Base-by-base conservation (phyloP, 2,113 vertebrate species). In the Daphoenositta chrysoptera region DNA sequence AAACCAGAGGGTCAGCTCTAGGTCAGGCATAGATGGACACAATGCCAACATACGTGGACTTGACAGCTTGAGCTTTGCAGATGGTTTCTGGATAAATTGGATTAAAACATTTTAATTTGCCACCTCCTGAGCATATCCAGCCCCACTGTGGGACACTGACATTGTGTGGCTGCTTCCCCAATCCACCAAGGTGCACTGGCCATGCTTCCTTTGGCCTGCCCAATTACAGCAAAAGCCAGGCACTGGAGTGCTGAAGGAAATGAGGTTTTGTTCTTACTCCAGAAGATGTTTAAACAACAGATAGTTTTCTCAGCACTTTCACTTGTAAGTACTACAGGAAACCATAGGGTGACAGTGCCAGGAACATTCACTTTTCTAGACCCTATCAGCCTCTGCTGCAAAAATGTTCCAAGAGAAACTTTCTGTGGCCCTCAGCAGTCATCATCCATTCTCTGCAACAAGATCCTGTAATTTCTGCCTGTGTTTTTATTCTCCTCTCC, bases 41-140 rank as follows among this genome's bases (percentile, higher is more conserved):
- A 40, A 45, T 18, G 61, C 13, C 13, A 96, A 88, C 87, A 60
- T 53, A 61, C 15, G 1, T 40, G 77, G 89, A 69, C 57, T 72
- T 78, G 69, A 77, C 50, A 87, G 21, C 21, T 40, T 71, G n/a
- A 61, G 37, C 81, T 92, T 78, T 94, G 57, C 86, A 86, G 75
- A 88, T 66, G 57, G 56, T 60, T 96, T 95, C 83, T 88, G 86
- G 75, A 84, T 77, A 95, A 95, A 95, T n/a, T 91, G 50, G 87
- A 87, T 90, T 90, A 94, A 93, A 96, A 73, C n/a, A 33, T 86
- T 96, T 92, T 90, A 86, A 93, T 94, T 95, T 88, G 54, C 56
- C 92, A 84, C 92, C 84, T 93, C 65, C 42, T 28, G 68, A 95
- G 65, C 75, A 13, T n/a, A 69, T 60, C 81, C 71, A 76, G 86